Conservation (phyloP, 2,888 invertebrate genomes). For the Ditula angustiorana region DNA sequence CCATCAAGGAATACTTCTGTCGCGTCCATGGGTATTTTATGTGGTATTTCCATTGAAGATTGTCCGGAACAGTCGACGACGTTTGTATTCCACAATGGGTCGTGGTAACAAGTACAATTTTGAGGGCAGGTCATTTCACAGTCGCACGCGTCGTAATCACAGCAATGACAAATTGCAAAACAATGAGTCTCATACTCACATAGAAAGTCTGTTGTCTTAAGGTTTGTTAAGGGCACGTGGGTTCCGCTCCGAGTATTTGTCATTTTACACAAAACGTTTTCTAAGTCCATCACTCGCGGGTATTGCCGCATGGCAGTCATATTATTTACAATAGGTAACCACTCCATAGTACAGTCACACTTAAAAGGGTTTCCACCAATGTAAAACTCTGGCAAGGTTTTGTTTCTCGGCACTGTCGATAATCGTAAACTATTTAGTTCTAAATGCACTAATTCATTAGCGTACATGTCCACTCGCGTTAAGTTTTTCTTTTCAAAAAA, state of each 20-base stretch:
- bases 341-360: constrained; percentile 98
- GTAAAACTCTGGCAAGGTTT: constrained; percentile 94
- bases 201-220: constrained; percentile 93
- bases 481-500: constrained; percentile 94
- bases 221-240: constrained; percentile 90
- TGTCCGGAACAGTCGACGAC: constrained; percentile 96
- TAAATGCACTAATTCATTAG: constrained; percentile 93
- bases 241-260: constrained; percentile 93
- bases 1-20: constrained; percentile 97
- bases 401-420: constrained; percentile 89
- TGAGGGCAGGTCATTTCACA: constrained; percentile 98
- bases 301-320: constrained; percentile 93
- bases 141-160: constrained; percentile 98
- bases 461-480: constrained; percentile 95
- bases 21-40: constrained; percentile 96
- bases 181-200: constrained; percentile 97
- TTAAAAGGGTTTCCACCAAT: constrained; percentile 97
- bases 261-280: constrained; percentile 95
- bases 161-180: constrained; percentile 97
- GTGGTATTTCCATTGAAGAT: constrained; percentile 91
- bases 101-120: constrained; percentile 97
- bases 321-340: constrained; percentile 96
- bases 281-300: constrained; percentile 95
- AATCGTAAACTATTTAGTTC: constrained; percentile 93
- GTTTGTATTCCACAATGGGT: constrained; percentile 96